Percentiles rank a stretch among this genome's conserved stretches.
Conservation (phyloP, 2,888 invertebrate genomes). For the Drosophila macrothrix region DNA sequence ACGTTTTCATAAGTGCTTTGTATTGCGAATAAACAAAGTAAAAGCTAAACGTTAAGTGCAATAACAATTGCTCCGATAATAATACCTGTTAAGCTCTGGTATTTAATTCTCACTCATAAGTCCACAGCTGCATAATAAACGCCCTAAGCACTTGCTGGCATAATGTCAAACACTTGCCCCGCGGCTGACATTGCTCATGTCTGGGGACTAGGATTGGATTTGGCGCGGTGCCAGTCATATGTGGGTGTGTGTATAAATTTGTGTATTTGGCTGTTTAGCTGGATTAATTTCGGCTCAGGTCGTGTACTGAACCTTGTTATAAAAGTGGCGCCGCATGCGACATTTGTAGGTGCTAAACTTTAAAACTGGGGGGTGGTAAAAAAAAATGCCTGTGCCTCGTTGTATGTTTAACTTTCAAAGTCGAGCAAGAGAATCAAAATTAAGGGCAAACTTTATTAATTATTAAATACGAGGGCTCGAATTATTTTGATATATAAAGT, state of each 20-base stretch:
- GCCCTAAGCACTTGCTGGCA: conserved; percentile 57
- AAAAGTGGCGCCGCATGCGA: conserved; percentile 42
- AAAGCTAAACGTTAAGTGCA: not conserved
- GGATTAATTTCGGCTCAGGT: conserved; percentile 47
- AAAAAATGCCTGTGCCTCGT: conserved; percentile 14
- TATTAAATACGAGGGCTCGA: conserved; percentile 3
- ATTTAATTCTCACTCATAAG: conserved; percentile 53
- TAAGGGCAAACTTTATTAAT: conserved; percentile 41
- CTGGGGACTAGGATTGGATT: conserved; percentile 23
- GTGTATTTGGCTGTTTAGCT: conserved; percentile 38
- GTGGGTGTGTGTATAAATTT: conserved; percentile 23
- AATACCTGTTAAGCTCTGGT: conserved; percentile 19
- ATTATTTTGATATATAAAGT: not conserved
- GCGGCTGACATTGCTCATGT: conserved; percentile 48
- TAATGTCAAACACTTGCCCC: conserved; percentile 55
- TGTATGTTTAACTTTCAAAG: conserved; percentile 36
- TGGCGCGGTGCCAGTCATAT: conserved; percentile 11
- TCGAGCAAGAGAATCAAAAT: conserved; percentile 6
- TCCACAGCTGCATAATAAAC: conserved; percentile 63
- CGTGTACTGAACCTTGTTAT: conserved; percentile 39
- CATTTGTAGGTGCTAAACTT: conserved; percentile 47
- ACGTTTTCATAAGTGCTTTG: conserved; percentile 3
- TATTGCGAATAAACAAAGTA: not conserved
- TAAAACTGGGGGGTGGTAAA: conserved; percentile 2
- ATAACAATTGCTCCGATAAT: conserved; percentile 16